Percentiles rank a stretch among this genome's conserved stretches.
Evolutionary conservation across 2,888 invertebrate genomes (phyloP).

Genomic region (Helleia helle): DNA sequence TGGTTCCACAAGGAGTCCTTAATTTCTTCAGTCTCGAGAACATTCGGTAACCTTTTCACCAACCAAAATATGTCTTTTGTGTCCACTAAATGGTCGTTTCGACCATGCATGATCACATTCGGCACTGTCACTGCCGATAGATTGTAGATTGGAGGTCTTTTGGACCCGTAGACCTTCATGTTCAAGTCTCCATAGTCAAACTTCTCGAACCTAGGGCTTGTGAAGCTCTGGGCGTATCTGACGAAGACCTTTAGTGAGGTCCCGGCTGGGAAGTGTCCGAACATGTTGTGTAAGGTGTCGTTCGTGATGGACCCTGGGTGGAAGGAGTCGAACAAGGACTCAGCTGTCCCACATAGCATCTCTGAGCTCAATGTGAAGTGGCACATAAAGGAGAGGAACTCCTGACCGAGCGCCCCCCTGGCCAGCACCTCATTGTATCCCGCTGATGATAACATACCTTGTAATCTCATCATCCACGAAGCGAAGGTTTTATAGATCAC

Average conservation of each 20-base stretch:
- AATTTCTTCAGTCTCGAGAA: conserved; percentile 69
- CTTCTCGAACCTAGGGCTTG: conserved; percentile 33
- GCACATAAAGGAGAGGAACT: conserved; percentile 39
- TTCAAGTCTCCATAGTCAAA: conserved; percentile 45
- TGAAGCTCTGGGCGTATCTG: conserved; percentile 43
- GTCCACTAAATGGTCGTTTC: conserved; percentile 74
- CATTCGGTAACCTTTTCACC: conserved; percentile 66
- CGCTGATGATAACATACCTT: conserved; percentile 23
- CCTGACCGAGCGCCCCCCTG: conserved; percentile 35
- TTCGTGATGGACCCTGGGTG: conserved; percentile 42
- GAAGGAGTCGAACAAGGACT: conserved; percentile 31
- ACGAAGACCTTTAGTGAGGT: conserved; percentile 43
- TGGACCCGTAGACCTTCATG: conserved; percentile 34
- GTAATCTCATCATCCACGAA: conserved; percentile 22
- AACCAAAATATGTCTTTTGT: conserved; percentile 70
- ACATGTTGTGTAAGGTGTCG: conserved; percentile 31
- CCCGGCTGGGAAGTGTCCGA: conserved; percentile 44
- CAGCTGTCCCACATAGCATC: conserved; percentile 27
- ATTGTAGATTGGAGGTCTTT: conserved; percentile 39
- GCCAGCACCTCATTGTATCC: conserved; percentile 39
- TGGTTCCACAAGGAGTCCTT: conserved; percentile 51
- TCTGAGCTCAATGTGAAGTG: conserved; percentile 30
- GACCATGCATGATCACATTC: conserved; percentile 40
- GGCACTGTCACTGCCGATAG: conserved; percentile 37
- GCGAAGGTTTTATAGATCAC: conserved; percentile 24